A percentile compares a stretch with the other conserved stretches of the same genome.
Evolutionary conservation across 35 echinoderm and acorn worm species (phyloP).

Genomic region (Heliocidaris tuberculata): DNA sequence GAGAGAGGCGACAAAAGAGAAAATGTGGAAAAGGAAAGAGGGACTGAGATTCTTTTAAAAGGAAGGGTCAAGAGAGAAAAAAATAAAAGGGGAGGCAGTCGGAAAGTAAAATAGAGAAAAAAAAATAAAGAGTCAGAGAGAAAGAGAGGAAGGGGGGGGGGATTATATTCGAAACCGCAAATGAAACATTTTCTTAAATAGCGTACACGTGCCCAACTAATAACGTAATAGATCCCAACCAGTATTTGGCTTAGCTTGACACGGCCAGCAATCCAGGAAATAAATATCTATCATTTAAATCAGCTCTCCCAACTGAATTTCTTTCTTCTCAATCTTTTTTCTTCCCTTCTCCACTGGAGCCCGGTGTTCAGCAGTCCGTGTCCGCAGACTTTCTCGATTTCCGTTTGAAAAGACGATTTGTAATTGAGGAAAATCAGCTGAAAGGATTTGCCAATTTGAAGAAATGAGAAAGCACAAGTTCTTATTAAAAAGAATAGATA

Average conservation of each 20-base stretch:
- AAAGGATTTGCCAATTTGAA: background rate
- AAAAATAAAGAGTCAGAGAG: background rate
- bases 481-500: slow-evolving; percentile 6
- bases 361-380: background rate
- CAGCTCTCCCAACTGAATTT: background rate
- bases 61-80: background rate
- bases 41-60: background rate
- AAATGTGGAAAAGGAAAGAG: too few species aligned
- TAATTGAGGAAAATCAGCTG: background rate
- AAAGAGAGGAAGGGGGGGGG: background rate
- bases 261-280: background rate
- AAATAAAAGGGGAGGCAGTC: background rate
- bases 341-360: background rate
- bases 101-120: background rate
- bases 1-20: too few species aligned
- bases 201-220: background rate
- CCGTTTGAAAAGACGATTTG: slow-evolving; percentile 10
- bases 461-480: slow-evolving; percentile 3
- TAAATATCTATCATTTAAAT: slow-evolving; percentile 20
- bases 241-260: background rate
- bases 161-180: background rate
- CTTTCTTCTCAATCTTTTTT: background rate
- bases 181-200: slow-evolving; percentile 13
- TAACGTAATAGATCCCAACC: background rate
- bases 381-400: background rate